Evolutionary conservation across 2,113 vertebrate species (phyloP).

Genomic region (Falco punctatus): DNA sequence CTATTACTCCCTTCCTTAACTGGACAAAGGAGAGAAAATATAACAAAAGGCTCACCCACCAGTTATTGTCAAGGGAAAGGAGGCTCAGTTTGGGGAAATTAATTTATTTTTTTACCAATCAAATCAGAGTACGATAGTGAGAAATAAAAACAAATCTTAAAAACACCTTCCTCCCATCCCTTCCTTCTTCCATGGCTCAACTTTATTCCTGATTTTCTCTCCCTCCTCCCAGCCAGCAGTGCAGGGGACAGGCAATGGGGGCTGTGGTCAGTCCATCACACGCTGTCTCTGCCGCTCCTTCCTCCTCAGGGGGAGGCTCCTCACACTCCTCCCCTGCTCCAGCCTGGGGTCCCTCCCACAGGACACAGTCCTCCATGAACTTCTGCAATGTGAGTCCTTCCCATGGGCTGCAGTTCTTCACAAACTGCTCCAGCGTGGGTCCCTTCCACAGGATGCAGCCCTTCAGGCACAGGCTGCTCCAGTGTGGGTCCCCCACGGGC

Average conservation of each 20-base stretch:
- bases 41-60: neutral
- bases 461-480: neutral
- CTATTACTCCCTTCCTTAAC: neutral
- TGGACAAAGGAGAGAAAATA: neutral
- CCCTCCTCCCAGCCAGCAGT: too few relatives aligned
- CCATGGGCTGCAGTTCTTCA: neutral
- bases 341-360: fast-evolving
- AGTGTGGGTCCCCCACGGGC: fast-evolving
- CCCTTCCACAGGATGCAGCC: neutral
- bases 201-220: neutral
- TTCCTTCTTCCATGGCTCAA: neutral
- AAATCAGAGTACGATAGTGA: neutral
- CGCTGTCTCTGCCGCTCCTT: fast-evolving
- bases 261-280: neutral
- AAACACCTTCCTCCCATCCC: fast-evolving
- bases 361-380: too few relatives aligned
- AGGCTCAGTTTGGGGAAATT: neutral
- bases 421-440: fast-evolving
- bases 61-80: neutral
- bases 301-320: neutral
- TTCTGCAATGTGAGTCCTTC: neutral
- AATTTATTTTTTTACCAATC: neutral
- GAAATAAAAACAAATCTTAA: neutral
- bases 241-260: neutral
- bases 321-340: neutral